Evolutionary conservation across 2,888 invertebrate genomes (phyloP).

Genomic region (Drosophila phalerata): DNA sequence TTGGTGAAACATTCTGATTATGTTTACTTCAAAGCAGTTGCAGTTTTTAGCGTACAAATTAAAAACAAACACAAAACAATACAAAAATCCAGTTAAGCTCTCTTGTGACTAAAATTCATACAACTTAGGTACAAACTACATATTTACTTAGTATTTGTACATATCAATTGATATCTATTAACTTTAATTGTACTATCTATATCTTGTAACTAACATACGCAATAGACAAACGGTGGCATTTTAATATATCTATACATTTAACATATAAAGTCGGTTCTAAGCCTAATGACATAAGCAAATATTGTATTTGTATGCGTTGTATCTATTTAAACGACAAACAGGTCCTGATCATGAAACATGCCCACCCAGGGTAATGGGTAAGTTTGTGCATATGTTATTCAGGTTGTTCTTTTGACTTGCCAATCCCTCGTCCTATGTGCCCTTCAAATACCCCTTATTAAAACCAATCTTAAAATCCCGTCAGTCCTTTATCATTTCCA

Average conservation of each 20-base stretch:
- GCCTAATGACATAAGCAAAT: constrained; percentile 43
- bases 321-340: constrained; percentile 82
- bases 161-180: constrained; percentile 43
- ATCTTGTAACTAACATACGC: constrained; percentile 82
- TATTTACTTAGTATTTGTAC: constrained; percentile 39
- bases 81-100: constrained; percentile 61
- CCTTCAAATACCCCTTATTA: constrained; percentile 3
- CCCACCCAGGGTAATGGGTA: constrained; percentile 86
- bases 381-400: constrained; percentile 76
- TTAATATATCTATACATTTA: constrained; percentile 29
- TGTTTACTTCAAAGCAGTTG: constrained; percentile 83
- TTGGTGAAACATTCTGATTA: constrained; percentile 49
- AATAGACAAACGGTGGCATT: constrained; percentile 41
- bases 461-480: constrained; percentile 13
- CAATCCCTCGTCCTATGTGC: constrained; percentile 11
- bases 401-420: constrained; percentile 56
- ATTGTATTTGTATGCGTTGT: constrained; percentile 60
- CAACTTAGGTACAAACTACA: constrained; percentile 69
- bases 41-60: constrained; percentile 81
- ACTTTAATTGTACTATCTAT: constrained; percentile 49
- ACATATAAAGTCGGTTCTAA: constrained; percentile 41
- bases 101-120: constrained; percentile 77
- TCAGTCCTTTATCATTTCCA: constrained; percentile 35
- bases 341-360: constrained; percentile 86
- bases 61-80: constrained; percentile 17